These are phyloP conservation scores for Chaunax sp. DNA, from an alignment of 2,797 vertebrate species.

Conservation along the genomic window DNA sequence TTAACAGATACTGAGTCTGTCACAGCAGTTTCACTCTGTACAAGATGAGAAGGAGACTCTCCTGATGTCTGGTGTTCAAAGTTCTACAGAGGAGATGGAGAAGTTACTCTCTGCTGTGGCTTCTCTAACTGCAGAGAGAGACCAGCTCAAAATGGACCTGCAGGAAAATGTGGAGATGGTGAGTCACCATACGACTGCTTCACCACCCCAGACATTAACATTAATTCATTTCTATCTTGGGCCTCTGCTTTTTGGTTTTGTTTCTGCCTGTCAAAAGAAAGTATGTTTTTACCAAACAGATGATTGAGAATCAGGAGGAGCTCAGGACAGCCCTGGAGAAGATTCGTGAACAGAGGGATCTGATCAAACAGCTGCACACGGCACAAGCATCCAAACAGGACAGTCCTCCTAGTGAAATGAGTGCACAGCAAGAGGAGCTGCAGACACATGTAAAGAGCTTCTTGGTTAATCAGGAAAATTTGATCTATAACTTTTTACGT, in stretches of 20 bases:
- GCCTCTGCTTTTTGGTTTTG: neutral
- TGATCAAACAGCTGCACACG: conserved; percentile 56
- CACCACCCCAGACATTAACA: neutral
- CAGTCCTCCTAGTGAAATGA: neutral
- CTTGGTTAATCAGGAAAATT: neutral
- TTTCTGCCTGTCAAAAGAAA: neutral
- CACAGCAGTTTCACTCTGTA: conserved; percentile 53
- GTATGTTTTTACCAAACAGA: conserved; percentile 70
- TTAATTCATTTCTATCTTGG: neutral
- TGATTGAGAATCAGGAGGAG: conserved; percentile 88
- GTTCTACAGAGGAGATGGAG: conserved; percentile 47
- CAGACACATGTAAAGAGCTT: conserved; percentile 46
- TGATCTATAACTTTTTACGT: neutral
- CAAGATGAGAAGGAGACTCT: conserved; percentile 40
- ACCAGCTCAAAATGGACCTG: conserved; percentile 78
- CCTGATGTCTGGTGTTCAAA: neutral
- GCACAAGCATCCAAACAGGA: conserved; percentile 48
- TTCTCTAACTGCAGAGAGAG: conserved; percentile 79
- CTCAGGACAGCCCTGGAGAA: conserved; percentile 80
- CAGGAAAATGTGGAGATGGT: conserved; percentile 81
- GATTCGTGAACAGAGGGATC: conserved; percentile 33
- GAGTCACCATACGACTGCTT: conserved; percentile 9
- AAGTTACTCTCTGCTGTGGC: conserved; percentile 64
- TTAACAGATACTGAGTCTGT: conserved; percentile 21
- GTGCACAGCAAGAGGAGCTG: conserved; percentile 40